Evolutionary conservation across 2,797 vertebrate species (phyloP).

Genomic region (Phylloscopus collybita): DNA sequence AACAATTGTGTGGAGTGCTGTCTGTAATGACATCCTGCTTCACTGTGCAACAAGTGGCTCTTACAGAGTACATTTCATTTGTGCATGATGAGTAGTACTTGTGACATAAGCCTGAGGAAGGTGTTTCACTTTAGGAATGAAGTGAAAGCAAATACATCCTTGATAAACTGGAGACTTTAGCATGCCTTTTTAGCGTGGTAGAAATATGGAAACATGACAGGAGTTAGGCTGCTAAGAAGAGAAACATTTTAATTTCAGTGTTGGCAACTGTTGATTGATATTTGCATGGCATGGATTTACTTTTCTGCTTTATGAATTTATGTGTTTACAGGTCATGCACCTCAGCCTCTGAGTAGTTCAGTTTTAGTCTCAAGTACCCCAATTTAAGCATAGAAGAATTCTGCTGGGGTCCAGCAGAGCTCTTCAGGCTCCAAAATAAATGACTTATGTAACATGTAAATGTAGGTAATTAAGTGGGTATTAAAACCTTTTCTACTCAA

Average conservation of each 20-base stretch:
- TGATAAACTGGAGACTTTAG: background rate
- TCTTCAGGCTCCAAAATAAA: background rate
- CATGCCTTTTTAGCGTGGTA: background rate
- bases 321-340: background rate
- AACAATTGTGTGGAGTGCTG: background rate
- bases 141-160: background rate
- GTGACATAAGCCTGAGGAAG: no score
- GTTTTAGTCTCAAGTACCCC: background rate
- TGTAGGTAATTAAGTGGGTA: background rate
- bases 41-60: background rate
- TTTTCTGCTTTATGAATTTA: background rate
- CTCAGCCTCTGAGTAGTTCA: background rate
- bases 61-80: background rate
- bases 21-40: background rate
- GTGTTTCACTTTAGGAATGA: background rate
- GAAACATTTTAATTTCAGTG: constrained; percentile 59
- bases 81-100: background rate
- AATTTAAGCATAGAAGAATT: background rate
- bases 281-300: background rate
- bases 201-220: background rate
- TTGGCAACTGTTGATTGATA: background rate
- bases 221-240: constrained; percentile 4
- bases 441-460: background rate
- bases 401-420: background rate
- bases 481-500: background rate